A percentile compares a stretch with the other conserved stretches of the same genome.
Evolutionary conservation across 2,797 vertebrate genomes (phyloP).

Genomic region (Enteromius argenteus): DNA sequence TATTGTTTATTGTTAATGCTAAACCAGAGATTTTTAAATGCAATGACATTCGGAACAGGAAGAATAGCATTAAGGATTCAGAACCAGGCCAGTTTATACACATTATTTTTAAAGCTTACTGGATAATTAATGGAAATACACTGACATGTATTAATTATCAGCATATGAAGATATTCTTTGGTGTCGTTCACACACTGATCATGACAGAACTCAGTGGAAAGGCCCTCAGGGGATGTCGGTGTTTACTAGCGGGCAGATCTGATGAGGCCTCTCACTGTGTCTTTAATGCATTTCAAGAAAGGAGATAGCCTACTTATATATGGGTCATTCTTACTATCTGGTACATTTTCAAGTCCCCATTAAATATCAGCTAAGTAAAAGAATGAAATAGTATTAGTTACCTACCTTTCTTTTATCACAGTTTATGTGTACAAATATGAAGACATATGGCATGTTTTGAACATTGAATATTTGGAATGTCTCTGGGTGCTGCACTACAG

Average conservation of each 20-base stretch:
- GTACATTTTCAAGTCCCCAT: neutral
- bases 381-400: neutral
- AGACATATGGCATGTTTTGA: neutral
- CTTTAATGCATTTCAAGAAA: neutral
- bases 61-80: neutral
- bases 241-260: slow-evolving; percentile 3
- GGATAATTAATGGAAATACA: neutral
- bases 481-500: neutral
- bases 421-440: too few relatives aligned
- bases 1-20: neutral
- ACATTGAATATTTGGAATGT: neutral
- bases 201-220: neutral
- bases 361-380: neutral
- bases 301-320: neutral
- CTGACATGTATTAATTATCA: neutral
- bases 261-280: neutral
- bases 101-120: neutral
- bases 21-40: neutral
- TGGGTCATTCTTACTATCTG: neutral
- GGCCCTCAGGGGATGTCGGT: neutral
- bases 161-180: neutral
- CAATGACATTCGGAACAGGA: neutral
- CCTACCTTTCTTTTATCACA: neutral
- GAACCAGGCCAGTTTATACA: neutral
- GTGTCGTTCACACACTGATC: neutral